These are phyloP conservation scores for Cancer borealis DNA, from an alignment of 2,888 invertebrate genomes.

Conservation along the genomic window DNA sequence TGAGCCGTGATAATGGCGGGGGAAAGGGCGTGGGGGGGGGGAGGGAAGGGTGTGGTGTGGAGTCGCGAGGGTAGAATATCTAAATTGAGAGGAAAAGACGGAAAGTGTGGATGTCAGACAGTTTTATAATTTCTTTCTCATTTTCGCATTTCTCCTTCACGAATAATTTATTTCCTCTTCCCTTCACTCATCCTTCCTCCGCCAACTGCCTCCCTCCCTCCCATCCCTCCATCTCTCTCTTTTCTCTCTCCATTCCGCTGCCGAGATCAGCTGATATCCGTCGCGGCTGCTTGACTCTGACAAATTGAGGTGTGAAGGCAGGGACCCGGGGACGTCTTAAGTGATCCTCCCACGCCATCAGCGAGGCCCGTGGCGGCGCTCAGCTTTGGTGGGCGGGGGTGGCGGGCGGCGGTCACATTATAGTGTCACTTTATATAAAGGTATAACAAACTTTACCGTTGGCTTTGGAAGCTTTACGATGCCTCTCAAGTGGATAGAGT, in stretches of 20 bases:
- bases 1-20: constrained; percentile 40
- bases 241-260: constrained; percentile 28
- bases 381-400: neutral
- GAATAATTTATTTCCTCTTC: constrained; percentile 9
- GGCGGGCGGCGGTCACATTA: neutral
- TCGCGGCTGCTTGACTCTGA: constrained; percentile 30
- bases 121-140: constrained; percentile 12
- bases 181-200: neutral
- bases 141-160: neutral
- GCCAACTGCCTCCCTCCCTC: constrained; percentile 8
- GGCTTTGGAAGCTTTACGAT: neutral
- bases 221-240: neutral
- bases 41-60: neutral
- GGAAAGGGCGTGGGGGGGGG: neutral
- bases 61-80: neutral
- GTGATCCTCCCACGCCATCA: neutral
- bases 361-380: neutral
- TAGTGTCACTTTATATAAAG: constrained; percentile 9
- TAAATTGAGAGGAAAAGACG: neutral
- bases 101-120: neutral
- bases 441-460: neutral
- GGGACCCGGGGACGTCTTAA: constrained; percentile 28
- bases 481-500: neutral
- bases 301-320: neutral
- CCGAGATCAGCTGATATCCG: constrained; percentile 26